Evolutionary conservation across 2,797 vertebrate genomes (phyloP).

Genomic region (Sternotherus odoratus): DNA sequence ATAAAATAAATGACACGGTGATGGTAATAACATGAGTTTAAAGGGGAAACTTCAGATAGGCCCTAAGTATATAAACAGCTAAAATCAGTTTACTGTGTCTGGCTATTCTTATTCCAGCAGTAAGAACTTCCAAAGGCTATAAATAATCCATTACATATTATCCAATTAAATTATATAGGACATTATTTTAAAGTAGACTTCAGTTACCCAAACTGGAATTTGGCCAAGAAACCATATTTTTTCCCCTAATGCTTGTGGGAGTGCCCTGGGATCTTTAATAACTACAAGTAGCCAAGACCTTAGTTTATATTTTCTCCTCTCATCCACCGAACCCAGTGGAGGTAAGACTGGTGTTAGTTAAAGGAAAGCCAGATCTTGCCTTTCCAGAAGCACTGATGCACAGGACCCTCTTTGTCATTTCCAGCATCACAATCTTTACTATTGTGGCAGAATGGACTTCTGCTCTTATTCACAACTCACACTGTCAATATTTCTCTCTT

Average conservation of each 20-base stretch:
- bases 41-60: neutral
- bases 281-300: neutral
- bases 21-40: constrained; percentile 34
- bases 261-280: neutral
- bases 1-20: neutral
- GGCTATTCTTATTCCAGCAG: constrained; percentile 46
- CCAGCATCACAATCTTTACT: neutral
- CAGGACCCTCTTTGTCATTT: neutral
- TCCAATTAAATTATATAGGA: constrained; percentile 58
- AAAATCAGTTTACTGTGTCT: constrained; percentile 22
- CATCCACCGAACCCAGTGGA: too few relatives aligned
- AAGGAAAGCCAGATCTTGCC: neutral
- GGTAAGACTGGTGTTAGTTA: neutral
- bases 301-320: neutral
- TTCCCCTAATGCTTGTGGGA: constrained; percentile 8
- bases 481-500: neutral
- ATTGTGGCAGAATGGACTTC: neutral
- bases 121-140: constrained; percentile 43
- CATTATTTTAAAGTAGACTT: constrained; percentile 53
- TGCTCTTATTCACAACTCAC: neutral
- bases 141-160: constrained; percentile 53
- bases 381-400: neutral
- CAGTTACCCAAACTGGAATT: constrained; percentile 62
- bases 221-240: constrained; percentile 51
- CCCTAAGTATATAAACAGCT: neutral